Base-by-base conservation (phyloP, 2,797 vertebrate genomes). In the Muscicapa striata region DNA sequence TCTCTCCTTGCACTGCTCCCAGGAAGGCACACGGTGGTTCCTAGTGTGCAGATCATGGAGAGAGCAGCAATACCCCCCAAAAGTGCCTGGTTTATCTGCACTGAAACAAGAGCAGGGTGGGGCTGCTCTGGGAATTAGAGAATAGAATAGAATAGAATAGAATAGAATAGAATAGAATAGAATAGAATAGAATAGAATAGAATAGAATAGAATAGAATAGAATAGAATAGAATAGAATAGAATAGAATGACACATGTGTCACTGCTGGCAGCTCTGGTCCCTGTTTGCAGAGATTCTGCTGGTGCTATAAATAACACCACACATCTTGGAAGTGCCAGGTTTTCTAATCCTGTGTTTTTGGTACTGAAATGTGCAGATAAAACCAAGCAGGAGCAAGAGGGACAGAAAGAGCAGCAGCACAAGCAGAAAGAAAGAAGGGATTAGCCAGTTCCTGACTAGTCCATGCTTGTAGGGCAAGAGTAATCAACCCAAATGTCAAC, bases 401-500 rank as follows among this genome's bases (percentile, higher is more conserved):
- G 36, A 70, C 68, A 62, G 89, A 66, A 93, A 59, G 15, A 63
- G 66, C 46, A 81, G 83, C 62, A 89, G 55, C 23, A 59, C 45
- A 29, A 55, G 88, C 45, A 77, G 67, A 63, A 86, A 78, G 90
- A 94, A 79, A 6, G 86, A 81, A 91, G 59, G 78, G 92, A 90
- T 94, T 94, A 92, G 89, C 84, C 69, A 74, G 48, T 58, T 43
- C 61, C 66, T 94, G 70, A 49, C 69, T 59, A 54, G 80, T 58
- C 48, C 13, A 2, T 79, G 76, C 77, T 93, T 84, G 83, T 90
- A 68, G 68, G 74, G 38, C 64, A 68, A 96, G 92, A 95, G 87
- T 70, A 94, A 97, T 97, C 86, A 92, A 82, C 90, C 59, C 62
- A 90, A 96, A 96, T 94, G 95, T 81, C 83, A 94, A 64, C 40